Conservation (phyloP, 1,140 invertebrate genomes). For the Caenorhabditis latens region DNA sequence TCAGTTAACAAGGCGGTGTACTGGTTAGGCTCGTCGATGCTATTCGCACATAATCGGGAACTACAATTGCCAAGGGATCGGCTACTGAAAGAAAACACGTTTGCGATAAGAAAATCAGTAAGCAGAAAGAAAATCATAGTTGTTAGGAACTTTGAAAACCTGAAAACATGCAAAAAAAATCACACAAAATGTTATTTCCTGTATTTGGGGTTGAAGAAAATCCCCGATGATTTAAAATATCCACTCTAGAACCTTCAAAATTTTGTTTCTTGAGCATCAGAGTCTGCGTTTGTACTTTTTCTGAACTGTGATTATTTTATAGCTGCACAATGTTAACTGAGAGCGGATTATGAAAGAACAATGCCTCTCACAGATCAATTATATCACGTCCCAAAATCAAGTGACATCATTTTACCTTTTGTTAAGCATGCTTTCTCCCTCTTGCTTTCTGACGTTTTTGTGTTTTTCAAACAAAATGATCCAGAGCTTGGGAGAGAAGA, state of each 20-base stretch:
- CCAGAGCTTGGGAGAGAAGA: constrained; percentile 83
- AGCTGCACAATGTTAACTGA: background rate
- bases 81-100: constrained; percentile 39
- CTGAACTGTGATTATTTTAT: constrained; percentile 49
- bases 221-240: background rate
- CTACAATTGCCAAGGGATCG: constrained; percentile 66
- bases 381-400: background rate
- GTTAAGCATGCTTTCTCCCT: constrained; percentile 72
- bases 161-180: too few relatives aligned
- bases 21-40: constrained; percentile 66
- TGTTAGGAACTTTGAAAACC: background rate
- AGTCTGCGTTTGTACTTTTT: constrained; percentile 27
- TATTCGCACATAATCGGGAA: constrained; percentile 62
- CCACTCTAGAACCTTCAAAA: constrained; percentile 33
- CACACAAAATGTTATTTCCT: too few relatives aligned
- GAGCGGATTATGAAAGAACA: background rate
- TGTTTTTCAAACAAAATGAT: constrained; percentile 83
- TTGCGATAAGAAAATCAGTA: background rate
- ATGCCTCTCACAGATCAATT: background rate
- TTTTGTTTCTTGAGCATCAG: constrained; percentile 23
- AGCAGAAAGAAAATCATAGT: background rate
- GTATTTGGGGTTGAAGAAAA: too few relatives aligned
- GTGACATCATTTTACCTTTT: constrained; percentile 65
- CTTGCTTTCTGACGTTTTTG: constrained; percentile 81
- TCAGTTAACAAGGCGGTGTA: constrained; percentile 74